phyloP scores from a whole-genome alignment of 2,888 invertebrate genomes.

The Polydesmus complanatus region DNA sequence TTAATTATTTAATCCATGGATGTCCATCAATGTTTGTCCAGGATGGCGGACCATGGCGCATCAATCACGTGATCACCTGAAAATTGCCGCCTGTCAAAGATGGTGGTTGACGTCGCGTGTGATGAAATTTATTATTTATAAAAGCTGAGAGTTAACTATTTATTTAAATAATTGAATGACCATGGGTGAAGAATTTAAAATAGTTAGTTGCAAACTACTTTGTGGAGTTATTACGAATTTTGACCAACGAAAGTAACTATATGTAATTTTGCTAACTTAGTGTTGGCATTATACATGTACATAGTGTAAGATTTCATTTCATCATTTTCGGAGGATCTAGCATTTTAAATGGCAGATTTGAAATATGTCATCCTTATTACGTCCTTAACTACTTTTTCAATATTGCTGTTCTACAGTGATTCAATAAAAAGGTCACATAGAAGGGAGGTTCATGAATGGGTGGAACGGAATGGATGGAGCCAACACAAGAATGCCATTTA shows the following conservation, averaged over 20 bases:
- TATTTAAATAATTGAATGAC: background rate
- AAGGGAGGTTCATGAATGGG: background rate
- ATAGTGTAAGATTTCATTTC: too few relatives aligned
- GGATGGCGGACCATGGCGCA: too few relatives aligned
- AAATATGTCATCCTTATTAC: slow-evolving; percentile 18
- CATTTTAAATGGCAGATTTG: slow-evolving; percentile 5
- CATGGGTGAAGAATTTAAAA: too few relatives aligned
- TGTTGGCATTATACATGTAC: too few relatives aligned
- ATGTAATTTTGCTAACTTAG: too few relatives aligned
- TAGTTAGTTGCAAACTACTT: background rate
- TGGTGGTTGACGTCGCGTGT: too few relatives aligned
- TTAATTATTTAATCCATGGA: too few relatives aligned
- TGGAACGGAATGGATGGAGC: background rate
- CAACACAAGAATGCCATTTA: slow-evolving; percentile 3
- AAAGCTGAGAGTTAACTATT: background rate
- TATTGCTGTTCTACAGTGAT: background rate
- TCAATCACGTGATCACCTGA: too few relatives aligned
- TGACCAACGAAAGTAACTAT: background rate
- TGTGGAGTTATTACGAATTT: background rate
- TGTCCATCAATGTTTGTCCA: too few relatives aligned
- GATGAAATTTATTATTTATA: too few relatives aligned
- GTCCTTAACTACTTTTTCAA: background rate
- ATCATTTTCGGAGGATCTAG: background rate
- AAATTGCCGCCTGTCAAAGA: too few relatives aligned
- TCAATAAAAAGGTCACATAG: background rate